Evolutionary conservation across 2,888 invertebrate genomes (phyloP).

Genomic region (Philereme transversata): DNA sequence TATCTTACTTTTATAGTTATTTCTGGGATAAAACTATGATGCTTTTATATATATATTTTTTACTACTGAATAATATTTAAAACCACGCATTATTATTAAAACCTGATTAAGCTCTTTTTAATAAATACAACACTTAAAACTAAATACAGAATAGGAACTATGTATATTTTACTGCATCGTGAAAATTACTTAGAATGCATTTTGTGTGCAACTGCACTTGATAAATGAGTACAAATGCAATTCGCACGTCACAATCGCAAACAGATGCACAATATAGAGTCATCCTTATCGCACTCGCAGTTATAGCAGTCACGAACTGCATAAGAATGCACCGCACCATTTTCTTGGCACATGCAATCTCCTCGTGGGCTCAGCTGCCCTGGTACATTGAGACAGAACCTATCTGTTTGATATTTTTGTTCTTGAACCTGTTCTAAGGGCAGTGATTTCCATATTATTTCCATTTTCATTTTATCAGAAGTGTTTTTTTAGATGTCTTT

Average conservation of each 20-base stretch:
- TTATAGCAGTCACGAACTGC: slow-evolving; percentile 50
- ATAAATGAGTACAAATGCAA: slow-evolving; percentile 46
- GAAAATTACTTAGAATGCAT: slow-evolving; percentile 17
- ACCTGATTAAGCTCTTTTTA: not conserved
- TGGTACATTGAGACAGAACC: slow-evolving; percentile 66
- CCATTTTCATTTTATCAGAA: too few species aligned
- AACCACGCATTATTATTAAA: too few species aligned
- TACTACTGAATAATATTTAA: too few species aligned
- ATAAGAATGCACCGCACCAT: slow-evolving; percentile 63
- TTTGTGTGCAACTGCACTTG: slow-evolving; percentile 34
- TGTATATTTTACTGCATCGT: too few species aligned
- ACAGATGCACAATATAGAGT: slow-evolving; percentile 54
- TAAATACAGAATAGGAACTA: too few species aligned
- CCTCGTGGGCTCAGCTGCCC: slow-evolving; percentile 60
- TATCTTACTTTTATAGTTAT: too few species aligned
- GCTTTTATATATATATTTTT: too few species aligned
- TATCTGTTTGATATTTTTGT: slow-evolving; percentile 51
- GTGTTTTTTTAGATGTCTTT: too few species aligned
- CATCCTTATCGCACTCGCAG: slow-evolving; percentile 64
- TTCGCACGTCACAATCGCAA: slow-evolving; percentile 55
- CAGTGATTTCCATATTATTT: not conserved
- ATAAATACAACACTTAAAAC: too few species aligned
- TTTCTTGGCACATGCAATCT: slow-evolving; percentile 66
- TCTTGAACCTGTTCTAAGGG: slow-evolving; percentile 13
- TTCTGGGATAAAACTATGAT: too few species aligned